Evolutionary conservation across 2,113 vertebrate genomes (phyloP).

Genomic region (Mastomys coucha): DNA sequence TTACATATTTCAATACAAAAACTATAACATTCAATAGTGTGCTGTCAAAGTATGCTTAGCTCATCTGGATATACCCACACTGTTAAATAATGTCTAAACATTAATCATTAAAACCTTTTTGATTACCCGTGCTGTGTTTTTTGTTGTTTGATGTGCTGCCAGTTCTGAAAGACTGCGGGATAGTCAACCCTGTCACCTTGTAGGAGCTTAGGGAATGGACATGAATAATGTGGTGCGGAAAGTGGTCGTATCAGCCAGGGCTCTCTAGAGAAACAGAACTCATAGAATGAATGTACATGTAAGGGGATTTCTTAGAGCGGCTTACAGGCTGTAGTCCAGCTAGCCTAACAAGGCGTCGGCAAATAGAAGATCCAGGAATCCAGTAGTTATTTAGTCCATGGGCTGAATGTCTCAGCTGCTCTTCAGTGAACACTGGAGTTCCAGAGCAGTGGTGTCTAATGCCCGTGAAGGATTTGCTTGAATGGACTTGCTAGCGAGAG

Average conservation of each 20-base stretch:
- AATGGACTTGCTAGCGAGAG: neutral
- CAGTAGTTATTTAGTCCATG: neutral
- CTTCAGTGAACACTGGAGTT: neutral
- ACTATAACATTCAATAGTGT: slow-evolving; percentile 83
- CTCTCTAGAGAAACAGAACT: neutral
- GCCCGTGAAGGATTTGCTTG: neutral
- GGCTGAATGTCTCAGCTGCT: neutral
- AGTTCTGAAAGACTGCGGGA: neutral
- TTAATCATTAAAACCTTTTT: slow-evolving; percentile 91
- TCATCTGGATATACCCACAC: slow-evolving; percentile 86
- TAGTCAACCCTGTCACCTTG: neutral
- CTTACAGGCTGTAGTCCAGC: neutral
- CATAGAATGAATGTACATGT: neutral
- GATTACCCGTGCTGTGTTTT: slow-evolving; percentile 83
- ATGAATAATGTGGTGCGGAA: neutral
- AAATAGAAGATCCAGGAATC: neutral
- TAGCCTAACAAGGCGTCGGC: neutral
- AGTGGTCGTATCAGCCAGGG: neutral
- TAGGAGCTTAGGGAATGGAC: neutral
- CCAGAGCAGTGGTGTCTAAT: neutral
- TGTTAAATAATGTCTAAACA: slow-evolving; percentile 86
- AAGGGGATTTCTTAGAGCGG: neutral
- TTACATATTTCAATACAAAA: slow-evolving; percentile 87
- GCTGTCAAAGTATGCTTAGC: slow-evolving; percentile 85
- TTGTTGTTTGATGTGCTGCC: slow-evolving; percentile 12